Conservation (phyloP, 2,888 invertebrate species). For the Mythimna pallens region DNA sequence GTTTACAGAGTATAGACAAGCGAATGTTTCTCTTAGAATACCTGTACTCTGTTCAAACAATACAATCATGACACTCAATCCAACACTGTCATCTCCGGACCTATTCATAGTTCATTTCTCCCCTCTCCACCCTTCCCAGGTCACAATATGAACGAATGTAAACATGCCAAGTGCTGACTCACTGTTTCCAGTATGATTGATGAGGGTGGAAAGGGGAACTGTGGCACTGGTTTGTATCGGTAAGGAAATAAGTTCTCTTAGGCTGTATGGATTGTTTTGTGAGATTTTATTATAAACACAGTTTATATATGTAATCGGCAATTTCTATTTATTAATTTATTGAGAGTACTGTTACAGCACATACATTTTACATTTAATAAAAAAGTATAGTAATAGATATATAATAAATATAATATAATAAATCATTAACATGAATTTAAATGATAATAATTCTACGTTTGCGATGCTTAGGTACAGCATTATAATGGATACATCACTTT, state of each 20-base stretch:
- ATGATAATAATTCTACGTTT: no score
- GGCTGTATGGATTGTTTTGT: not conserved
- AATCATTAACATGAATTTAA: no score
- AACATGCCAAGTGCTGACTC: constrained; percentile 69
- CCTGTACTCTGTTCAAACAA: not conserved
- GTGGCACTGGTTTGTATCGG: constrained; percentile 30
- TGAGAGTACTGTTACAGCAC: no score
- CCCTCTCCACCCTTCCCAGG: constrained; percentile 38
- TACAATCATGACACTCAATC: constrained; percentile 11
- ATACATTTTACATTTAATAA: no score
- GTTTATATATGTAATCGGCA: no score
- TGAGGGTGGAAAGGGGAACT: constrained; percentile 52
- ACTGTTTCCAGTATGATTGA: constrained; percentile 70
- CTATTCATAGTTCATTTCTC: constrained; percentile 28
- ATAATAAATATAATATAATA: no score
- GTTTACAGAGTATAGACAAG: no score
- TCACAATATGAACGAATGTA: constrained; percentile 69
- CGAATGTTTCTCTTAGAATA: no score
- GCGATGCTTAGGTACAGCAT: no score
- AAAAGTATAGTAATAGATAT: no score
- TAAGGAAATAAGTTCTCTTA: constrained; percentile 16
- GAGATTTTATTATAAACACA: not conserved
- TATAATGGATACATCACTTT: no score
- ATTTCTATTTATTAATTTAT: no score
- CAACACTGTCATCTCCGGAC: constrained; percentile 19